These are phyloP conservation scores for Brassicogethes aeneus DNA, from an alignment of 2,888 invertebrate species.

Conservation along the genomic window DNA sequence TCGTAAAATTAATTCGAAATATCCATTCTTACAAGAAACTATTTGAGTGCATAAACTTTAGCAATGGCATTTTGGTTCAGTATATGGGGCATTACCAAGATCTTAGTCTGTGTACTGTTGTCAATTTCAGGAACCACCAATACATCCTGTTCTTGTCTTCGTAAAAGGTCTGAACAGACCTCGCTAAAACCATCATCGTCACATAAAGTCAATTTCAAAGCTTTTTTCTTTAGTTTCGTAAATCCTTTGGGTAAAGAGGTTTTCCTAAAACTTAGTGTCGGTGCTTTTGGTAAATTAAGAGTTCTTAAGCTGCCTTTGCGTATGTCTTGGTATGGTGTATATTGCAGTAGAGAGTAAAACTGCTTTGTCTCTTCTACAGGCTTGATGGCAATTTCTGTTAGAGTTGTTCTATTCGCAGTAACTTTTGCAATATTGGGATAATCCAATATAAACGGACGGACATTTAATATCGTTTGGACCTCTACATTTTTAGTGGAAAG, in stretches of 20 bases:
- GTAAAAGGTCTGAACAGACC: slow-evolving; percentile 6
- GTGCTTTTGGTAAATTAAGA: slow-evolving; percentile 6
- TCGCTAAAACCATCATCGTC: slow-evolving; percentile 14
- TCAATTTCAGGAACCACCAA: neutral
- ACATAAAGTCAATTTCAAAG: slow-evolving; percentile 6
- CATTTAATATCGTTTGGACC: slow-evolving; percentile 22
- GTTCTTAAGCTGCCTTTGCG: slow-evolving; percentile 16
- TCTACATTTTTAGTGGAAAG: slow-evolving; percentile 7
- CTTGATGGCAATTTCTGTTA: slow-evolving; percentile 12
- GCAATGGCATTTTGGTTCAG: neutral
- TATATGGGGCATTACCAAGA: neutral
- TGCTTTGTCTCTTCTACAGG: slow-evolving; percentile 12
- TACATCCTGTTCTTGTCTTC: neutral
- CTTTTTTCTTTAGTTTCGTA: slow-evolving; percentile 3
- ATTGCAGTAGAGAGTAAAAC: slow-evolving; percentile 20
- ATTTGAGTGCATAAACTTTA: neutral
- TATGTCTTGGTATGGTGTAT: slow-evolving; percentile 23
- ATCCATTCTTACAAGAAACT: no score
- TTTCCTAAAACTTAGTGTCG: slow-evolving; percentile 5
- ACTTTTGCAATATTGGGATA: slow-evolving; percentile 22
- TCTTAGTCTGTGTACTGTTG: neutral
- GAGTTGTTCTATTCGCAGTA: neutral
- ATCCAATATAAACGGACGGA: slow-evolving; percentile 22
- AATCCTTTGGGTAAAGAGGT: neutral
- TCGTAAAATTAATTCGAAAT: no score